A percentile compares a stretch with the other conserved stretches of the same genome.
phyloP scores from a whole-genome alignment of 2,888 invertebrate species.

The Matsumyia berberina region DNA sequence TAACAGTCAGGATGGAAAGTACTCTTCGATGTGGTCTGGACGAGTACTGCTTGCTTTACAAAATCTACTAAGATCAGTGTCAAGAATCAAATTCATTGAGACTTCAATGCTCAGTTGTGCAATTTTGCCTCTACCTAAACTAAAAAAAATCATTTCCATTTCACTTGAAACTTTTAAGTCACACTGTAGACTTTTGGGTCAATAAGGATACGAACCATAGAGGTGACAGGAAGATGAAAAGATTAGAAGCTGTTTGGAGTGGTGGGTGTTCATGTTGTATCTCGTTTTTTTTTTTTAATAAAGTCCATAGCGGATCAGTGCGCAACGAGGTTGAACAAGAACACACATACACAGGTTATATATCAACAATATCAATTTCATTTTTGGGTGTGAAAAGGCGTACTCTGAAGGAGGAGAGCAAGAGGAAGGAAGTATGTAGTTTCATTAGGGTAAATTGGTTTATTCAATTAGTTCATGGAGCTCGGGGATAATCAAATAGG shows the following conservation, averaged over 20 bases:
- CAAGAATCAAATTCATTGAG: too few relatives aligned
- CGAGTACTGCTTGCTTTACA: too few relatives aligned
- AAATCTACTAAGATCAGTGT: too few relatives aligned
- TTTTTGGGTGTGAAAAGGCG: not conserved
- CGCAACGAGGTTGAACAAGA: conserved; percentile 17
- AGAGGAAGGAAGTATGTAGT: conserved; percentile 6
- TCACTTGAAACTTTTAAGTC: not conserved
- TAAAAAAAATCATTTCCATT: too few relatives aligned
- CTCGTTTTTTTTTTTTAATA: conserved; percentile 13
- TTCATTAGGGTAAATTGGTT: conserved; percentile 22
- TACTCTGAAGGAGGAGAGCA: not conserved
- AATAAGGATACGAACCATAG: conserved; percentile 9
- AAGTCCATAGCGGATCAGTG: conserved; percentile 40
- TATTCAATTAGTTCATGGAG: conserved; percentile 18
- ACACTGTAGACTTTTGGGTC: conserved; percentile 1
- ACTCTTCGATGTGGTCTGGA: too few relatives aligned
- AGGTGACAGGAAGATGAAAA: not conserved
- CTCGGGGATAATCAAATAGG: conserved; percentile 7
- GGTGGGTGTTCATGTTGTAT: not conserved
- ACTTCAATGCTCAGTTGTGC: too few relatives aligned
- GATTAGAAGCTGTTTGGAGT: not conserved
- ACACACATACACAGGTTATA: conserved; percentile 2
- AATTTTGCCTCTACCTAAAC: too few relatives aligned
- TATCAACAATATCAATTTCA: conserved; percentile 47
- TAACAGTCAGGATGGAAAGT: conserved; percentile 14